phyloP scores from a whole-genome alignment of 1,140 invertebrate genomes.

The Caerostris darwini region DNA sequence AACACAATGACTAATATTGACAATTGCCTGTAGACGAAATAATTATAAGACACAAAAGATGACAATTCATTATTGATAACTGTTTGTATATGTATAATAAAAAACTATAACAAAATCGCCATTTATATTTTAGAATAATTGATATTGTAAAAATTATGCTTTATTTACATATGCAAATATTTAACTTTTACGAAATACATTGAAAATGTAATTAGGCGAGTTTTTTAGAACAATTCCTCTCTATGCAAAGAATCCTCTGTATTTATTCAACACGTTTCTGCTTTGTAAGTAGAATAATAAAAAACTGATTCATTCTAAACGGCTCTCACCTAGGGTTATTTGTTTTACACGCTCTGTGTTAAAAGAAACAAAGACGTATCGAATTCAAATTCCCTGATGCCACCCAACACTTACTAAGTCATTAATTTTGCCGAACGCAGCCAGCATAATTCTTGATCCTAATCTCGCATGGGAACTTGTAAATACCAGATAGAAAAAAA shows the following conservation, averaged over 20 bases:
- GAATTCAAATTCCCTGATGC: not conserved
- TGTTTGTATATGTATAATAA: too few species aligned
- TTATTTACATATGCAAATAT: too few species aligned
- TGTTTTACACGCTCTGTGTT: not conserved
- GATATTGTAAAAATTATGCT: too few species aligned
- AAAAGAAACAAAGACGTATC: not conserved
- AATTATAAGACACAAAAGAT: too few species aligned
- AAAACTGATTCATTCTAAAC: too few species aligned
- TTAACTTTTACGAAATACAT: too few species aligned
- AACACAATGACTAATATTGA: too few species aligned
- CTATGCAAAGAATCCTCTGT: not conserved
- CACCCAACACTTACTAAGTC: not conserved
- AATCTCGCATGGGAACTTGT: not conserved
- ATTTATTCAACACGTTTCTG: not conserved
- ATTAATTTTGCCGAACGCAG: not conserved
- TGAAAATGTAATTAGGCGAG: too few species aligned
- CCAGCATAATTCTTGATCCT: not conserved
- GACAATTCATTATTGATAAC: too few species aligned
- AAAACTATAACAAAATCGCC: too few species aligned
- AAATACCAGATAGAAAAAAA: not conserved
- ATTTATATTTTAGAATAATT: too few species aligned
- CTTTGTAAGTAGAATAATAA: not conserved
- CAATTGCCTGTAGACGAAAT: too few species aligned
- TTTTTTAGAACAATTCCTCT: not conserved
- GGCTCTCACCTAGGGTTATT: not conserved